Conservation (phyloP, 2,888 invertebrate species). For the Oxycera nigricornis region DNA sequence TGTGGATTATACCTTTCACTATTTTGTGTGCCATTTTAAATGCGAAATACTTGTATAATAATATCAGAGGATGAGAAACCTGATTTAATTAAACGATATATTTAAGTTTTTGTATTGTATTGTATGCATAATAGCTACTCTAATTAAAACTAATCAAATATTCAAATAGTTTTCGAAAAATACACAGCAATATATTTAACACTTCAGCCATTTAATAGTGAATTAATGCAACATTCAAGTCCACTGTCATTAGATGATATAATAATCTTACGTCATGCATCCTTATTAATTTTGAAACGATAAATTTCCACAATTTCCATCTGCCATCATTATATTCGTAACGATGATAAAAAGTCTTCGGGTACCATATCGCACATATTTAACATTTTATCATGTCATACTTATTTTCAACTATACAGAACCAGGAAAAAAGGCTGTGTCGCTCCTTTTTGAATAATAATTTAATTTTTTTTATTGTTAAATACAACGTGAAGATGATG, state of each 20-base stretch:
- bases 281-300: not conserved
- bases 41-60: too few relatives aligned
- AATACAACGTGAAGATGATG: constrained; percentile 2
- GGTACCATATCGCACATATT: not conserved
- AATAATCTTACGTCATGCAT: not conserved
- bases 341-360: not conserved
- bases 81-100: too few relatives aligned
- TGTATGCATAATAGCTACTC: too few relatives aligned
- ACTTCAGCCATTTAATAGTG: not conserved
- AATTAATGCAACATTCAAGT: not conserved
- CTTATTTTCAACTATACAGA: not conserved
- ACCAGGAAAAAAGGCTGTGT: not conserved
- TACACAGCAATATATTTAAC: not conserved
- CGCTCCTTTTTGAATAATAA: not conserved
- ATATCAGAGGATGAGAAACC: too few relatives aligned
- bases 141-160: too few relatives aligned
- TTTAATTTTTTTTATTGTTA: too few relatives aligned
- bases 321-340: not conserved
- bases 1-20: too few relatives aligned
- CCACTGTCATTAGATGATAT: not conserved
- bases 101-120: too few relatives aligned
- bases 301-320: not conserved
- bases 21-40: too few relatives aligned
- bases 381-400: not conserved
- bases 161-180: not conserved